Percentiles rank a stretch among this genome's conserved stretches.
These are phyloP conservation scores for Cyprinodon variegatus DNA, from an alignment of 2,113 vertebrate species.

Conservation along the genomic window DNA sequence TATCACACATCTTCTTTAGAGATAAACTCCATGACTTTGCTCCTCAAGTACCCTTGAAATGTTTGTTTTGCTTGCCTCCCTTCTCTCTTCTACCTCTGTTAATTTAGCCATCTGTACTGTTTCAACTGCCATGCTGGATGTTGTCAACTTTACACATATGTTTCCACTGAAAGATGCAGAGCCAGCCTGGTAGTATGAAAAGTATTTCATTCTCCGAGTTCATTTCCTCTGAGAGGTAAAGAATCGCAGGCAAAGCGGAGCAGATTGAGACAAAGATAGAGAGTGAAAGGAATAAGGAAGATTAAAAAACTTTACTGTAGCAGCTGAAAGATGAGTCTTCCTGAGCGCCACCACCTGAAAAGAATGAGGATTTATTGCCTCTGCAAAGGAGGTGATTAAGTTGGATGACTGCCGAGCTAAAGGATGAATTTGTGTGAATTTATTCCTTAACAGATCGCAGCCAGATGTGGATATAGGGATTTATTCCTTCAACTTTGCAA, in stretches of 20 bases:
- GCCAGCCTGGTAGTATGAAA: conserved; percentile 28
- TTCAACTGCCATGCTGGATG: conserved; percentile 13
- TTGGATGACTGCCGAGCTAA: neutral
- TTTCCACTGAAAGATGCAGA: conserved; percentile 44
- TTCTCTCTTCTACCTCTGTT: conserved; percentile 18
- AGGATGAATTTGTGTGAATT: neutral
- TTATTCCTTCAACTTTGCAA: too few species aligned
- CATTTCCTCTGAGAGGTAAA: conserved; percentile 38
- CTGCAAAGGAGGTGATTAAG: neutral
- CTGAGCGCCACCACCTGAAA: conserved; percentile 22
- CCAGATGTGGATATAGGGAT: too few species aligned
- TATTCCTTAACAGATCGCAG: neutral
- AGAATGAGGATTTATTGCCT: conserved; percentile 3
- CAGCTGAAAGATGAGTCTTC: conserved; percentile 9
- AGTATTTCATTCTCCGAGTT: conserved; percentile 28
- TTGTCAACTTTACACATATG: conserved; percentile 11
- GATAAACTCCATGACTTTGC: conserved; percentile 28
- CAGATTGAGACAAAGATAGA: conserved; percentile 34
- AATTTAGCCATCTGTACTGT: conserved; percentile 33
- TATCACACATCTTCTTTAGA: conserved; percentile 12
- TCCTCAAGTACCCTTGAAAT: conserved; percentile 31
- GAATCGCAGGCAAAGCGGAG: neutral
- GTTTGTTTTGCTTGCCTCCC: conserved; percentile 2
- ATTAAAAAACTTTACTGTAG: conserved; percentile 28
- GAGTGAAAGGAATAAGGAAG: conserved; percentile 26